Evolutionary conservation across 2,888 invertebrate species (phyloP), one percentile per base, ranked within the genome.

Genomic region (Eurois occulta): DNA sequence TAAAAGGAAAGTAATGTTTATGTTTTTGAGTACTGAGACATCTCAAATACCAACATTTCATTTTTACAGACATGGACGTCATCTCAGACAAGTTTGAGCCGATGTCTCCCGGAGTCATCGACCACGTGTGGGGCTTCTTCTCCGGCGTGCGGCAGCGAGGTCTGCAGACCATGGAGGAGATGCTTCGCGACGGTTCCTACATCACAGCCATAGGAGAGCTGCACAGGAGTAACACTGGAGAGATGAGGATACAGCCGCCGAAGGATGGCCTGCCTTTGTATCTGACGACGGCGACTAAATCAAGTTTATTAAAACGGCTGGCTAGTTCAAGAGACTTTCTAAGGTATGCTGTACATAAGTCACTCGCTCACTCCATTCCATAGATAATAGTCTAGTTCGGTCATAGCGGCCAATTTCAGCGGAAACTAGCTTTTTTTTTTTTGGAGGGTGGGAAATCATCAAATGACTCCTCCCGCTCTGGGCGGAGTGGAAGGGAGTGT

Each of bases 111-210:
- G 98, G 98, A 16, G 97, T 98, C 65, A 97, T 98, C 82, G 98
- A 98, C 94, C 98, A 98, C 90, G 97, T 99, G 38, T 98, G 98
- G 97, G 98, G 98, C 4, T 98, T 98, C 93, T 98, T 99, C 91
- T 98, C 98, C 87, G 99, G 99, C 32, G 98, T 98, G 32, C 97
- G 98, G 0, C 98, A 98, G 91, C 97, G 98, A 81, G 99, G 99
- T 0, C 95, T 99, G 38, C 99, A 99, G 93, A 98, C 98, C 11
- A 98, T 98, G 69, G 99, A 99, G 92, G 98, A 98, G 94, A 98
- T 99, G 97, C 95, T 99, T 8, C 96, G 98, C 0, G 98, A 98
- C 90, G 99, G 98, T 28, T 98, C 98, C 70, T 97, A 98, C 84
- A 97, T 99, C 66, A 98, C 99, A 0, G 97, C 97, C 7, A 97